phyloP scores from a whole-genome alignment of 2,888 invertebrate species.

The Standfussiana lucernea region DNA sequence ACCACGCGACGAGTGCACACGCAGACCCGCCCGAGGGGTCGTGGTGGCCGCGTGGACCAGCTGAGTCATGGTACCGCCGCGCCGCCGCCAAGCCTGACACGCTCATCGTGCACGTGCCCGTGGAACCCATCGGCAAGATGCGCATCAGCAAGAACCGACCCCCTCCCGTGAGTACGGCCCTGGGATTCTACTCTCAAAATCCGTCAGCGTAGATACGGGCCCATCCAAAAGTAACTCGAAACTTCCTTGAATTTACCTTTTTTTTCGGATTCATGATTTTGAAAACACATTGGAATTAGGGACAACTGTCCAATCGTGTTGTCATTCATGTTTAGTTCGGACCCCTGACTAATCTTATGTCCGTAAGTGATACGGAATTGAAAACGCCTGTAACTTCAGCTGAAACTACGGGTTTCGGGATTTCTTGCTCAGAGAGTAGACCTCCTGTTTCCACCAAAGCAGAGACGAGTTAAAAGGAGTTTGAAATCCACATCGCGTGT shows the following conservation, averaged over 20 bases:
- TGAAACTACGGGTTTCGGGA: not conserved
- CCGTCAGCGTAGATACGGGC: not conserved
- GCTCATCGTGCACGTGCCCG: constrained; percentile 83
- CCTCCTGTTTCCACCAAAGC: not conserved
- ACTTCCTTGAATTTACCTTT: too few species aligned
- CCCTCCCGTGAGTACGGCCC: constrained; percentile 75
- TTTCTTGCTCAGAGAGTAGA: not conserved
- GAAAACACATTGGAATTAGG: not conserved
- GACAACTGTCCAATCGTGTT: not conserved
- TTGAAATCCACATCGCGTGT: not conserved
- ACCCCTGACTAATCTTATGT: not conserved
- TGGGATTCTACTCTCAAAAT: not conserved
- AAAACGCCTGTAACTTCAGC: not conserved
- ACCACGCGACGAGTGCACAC: constrained; percentile 81
- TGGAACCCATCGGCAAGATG: constrained; percentile 76
- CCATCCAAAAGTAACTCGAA: not conserved
- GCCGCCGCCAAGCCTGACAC: constrained; percentile 78
- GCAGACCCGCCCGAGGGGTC: constrained; percentile 78
- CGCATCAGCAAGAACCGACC: constrained; percentile 76
- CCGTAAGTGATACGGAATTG: not conserved
- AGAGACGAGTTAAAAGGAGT: not conserved
- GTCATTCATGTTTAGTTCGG: not conserved
- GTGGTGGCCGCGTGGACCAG: constrained; percentile 81
- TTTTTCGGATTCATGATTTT: not conserved
- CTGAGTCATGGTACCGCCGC: constrained; percentile 83